Conservation (phyloP, 2,797 vertebrate species). For the Enteromius fasciolatus region DNA sequence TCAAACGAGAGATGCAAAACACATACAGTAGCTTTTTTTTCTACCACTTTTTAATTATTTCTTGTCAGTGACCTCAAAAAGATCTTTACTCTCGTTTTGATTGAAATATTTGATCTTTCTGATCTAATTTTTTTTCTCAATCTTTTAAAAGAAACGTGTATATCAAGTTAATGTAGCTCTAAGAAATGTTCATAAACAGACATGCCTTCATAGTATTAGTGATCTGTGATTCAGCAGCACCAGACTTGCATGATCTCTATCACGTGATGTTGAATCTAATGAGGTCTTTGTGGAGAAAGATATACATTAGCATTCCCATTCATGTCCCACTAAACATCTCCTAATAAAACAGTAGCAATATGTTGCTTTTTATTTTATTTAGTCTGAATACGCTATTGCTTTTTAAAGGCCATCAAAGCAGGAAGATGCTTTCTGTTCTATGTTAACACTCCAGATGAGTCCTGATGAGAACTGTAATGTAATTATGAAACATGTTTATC, state of each 20-base stretch:
- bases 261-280: neutral
- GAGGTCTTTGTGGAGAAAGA: neutral
- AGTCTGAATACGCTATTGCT: neutral
- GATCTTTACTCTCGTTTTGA: neutral
- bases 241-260: neutral
- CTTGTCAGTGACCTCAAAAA: neutral
- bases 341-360: neutral
- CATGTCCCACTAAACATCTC: neutral
- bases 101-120: neutral
- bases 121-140: too few species aligned
- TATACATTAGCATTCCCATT: neutral
- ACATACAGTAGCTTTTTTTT: conserved; percentile 27
- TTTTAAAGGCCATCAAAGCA: neutral
- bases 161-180: conserved; percentile 14
- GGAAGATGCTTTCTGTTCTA: neutral
- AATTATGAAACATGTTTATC: conserved; percentile 34
- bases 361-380: neutral
- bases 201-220: conserved; percentile 40
- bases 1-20: conserved; percentile 50
- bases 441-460: conserved; percentile 34
- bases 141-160: neutral
- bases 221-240: conserved; percentile 20
- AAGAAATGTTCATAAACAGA: conserved; percentile 5
- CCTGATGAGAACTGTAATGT: conserved; percentile 24
- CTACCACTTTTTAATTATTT: neutral